phyloP scores from a whole-genome alignment of 2,113 vertebrate genomes.

The Ranitomeya imitator region DNA sequence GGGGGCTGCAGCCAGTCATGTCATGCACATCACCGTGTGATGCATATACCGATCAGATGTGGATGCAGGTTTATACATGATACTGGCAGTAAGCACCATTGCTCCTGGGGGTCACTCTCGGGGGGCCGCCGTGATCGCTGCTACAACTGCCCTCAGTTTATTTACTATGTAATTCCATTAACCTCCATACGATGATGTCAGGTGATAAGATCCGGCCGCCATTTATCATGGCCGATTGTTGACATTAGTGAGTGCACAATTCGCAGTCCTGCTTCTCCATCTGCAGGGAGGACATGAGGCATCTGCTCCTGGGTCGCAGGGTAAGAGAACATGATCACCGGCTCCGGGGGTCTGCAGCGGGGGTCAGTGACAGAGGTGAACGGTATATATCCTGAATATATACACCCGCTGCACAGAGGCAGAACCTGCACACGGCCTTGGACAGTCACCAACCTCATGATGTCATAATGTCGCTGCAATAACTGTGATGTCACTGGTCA shows the following conservation, averaged over 20 bases:
- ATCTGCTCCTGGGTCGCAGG: background rate
- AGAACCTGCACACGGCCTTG: too few relatives aligned
- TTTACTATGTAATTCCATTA: constrained; percentile 54
- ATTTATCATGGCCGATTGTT: constrained; percentile 41
- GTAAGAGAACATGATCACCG: background rate
- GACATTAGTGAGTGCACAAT: constrained; percentile 14
- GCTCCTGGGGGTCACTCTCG: background rate
- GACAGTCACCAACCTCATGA: too few relatives aligned
- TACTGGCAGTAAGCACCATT: background rate
- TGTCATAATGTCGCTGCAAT: too few relatives aligned
- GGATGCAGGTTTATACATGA: too few relatives aligned
- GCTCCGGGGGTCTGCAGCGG: background rate
- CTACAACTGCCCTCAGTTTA: constrained; percentile 40
- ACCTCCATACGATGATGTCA: constrained; percentile 49
- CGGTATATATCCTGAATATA: too few relatives aligned
- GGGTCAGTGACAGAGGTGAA: too few relatives aligned
- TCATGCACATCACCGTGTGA: too few relatives aligned
- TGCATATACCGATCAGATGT: too few relatives aligned
- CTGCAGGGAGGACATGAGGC: background rate
- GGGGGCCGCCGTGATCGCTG: background rate
- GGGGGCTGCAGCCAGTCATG: too few relatives aligned
- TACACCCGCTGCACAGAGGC: too few relatives aligned
- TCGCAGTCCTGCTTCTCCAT: constrained; percentile 3
- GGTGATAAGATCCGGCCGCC: constrained; percentile 28
- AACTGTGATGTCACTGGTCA: too few relatives aligned